Conservation (phyloP, 2,888 invertebrate species). For the Trachelus tabidus region DNA sequence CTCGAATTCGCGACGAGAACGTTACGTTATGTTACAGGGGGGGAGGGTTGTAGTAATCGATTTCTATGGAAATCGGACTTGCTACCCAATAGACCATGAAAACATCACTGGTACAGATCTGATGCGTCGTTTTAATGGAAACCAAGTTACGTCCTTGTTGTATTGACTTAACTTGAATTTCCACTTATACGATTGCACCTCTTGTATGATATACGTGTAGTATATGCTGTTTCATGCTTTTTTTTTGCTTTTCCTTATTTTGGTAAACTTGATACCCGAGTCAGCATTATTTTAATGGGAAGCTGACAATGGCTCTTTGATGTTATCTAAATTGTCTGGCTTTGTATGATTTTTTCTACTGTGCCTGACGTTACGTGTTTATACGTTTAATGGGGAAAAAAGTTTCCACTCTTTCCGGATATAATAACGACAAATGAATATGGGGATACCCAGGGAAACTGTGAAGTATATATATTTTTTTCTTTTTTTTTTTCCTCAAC, state of each 20-base stretch:
- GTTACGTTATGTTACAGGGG: conserved; percentile 33
- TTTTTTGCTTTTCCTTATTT: not conserved
- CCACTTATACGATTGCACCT: too few relatives aligned
- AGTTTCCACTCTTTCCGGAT: not conserved
- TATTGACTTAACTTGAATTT: not conserved
- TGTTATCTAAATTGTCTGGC: conserved; percentile 1
- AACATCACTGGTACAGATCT: not conserved
- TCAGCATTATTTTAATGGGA: not conserved
- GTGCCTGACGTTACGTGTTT: not conserved
- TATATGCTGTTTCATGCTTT: too few relatives aligned
- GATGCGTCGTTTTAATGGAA: not conserved
- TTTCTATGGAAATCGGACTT: conserved; percentile 50
- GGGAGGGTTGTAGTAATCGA: conserved; percentile 44
- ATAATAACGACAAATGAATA: not conserved
- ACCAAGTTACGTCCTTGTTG: not conserved
- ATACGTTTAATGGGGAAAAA: not conserved
- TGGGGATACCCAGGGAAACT: not conserved
- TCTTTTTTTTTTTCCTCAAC: not conserved
- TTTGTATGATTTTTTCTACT: not conserved
- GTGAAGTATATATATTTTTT: not conserved
- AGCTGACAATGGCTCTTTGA: conserved; percentile 3
- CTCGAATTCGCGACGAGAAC: conserved; percentile 28
- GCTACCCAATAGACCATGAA: not conserved
- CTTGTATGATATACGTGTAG: too few relatives aligned
- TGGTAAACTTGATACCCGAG: not conserved